Evolutionary conservation across 2,113 vertebrate species (phyloP).

Genomic region (Stigmatopora argus): DNA sequence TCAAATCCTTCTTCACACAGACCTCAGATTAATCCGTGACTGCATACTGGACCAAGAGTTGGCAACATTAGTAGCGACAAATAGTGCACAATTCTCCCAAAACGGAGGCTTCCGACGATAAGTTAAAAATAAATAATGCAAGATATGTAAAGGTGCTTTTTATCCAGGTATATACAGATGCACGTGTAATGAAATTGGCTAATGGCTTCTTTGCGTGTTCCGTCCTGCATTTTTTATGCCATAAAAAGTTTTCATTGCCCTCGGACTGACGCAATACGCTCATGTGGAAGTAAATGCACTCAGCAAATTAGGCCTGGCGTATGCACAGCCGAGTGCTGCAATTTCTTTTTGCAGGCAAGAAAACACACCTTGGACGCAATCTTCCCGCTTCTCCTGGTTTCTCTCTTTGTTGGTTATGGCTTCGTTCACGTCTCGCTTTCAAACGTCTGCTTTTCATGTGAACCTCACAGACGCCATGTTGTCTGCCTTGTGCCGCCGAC

Average conservation of each 20-base stretch:
- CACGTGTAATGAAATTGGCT: neutral
- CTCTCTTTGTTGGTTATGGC: neutral
- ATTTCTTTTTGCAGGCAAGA: neutral
- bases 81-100: too few species aligned
- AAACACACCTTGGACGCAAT: neutral
- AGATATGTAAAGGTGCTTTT: neutral
- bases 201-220: neutral
- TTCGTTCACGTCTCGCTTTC: neutral
- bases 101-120: too few species aligned
- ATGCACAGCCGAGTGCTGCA: neutral
- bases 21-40: too few species aligned
- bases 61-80: too few species aligned
- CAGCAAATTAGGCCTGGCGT: neutral
- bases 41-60: too few species aligned
- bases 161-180: neutral
- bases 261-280: neutral
- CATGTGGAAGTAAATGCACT: neutral
- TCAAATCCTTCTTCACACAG: too few species aligned
- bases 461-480: neutral
- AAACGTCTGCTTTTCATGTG: neutral
- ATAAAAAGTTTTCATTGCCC: neutral
- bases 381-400: neutral
- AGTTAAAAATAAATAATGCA: neutral
- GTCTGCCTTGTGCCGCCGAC: neutral
- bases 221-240: conserved; percentile 1